Conservation (phyloP, 2,888 invertebrate genomes). For the Rambutsinella grinnellia region DNA sequence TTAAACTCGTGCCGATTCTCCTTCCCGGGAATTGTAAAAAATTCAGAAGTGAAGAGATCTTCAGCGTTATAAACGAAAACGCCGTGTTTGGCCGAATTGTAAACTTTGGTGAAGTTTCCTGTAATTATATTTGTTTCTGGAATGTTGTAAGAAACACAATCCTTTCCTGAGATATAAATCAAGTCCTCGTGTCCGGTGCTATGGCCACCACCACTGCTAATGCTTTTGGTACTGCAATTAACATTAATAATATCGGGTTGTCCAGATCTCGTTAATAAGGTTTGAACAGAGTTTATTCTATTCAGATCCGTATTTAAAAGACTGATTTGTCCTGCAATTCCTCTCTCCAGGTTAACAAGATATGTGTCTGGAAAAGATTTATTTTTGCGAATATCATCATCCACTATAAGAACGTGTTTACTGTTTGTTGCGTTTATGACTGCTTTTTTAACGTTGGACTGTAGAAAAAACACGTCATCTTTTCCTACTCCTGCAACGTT, state of each 20-base stretch:
- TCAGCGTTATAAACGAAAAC: not conserved
- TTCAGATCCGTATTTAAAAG: not conserved
- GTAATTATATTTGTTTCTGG: not conserved
- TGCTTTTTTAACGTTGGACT: no score
- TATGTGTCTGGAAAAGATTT: no score
- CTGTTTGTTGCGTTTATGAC: no score
- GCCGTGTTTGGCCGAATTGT: not conserved
- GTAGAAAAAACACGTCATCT: no score
- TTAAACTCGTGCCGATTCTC: not conserved
- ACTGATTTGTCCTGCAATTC: not conserved
- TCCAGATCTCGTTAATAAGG: not conserved
- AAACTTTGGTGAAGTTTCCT: not conserved
- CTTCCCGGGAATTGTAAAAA: not conserved
- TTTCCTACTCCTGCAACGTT: no score
- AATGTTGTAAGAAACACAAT: not conserved
- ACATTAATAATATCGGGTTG: not conserved
- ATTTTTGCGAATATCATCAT: no score
- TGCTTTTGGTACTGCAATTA: constrained; percentile 9
- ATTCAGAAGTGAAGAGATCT: not conserved
- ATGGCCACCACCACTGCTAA: constrained; percentile 1
- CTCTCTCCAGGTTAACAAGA: constrained; percentile 3
- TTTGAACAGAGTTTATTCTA: not conserved
- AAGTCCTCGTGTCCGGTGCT: not conserved
- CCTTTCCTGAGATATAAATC: not conserved
- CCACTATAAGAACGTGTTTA: no score